Conservation (phyloP, 2,113 vertebrate species). For the Scomber colias region DNA sequence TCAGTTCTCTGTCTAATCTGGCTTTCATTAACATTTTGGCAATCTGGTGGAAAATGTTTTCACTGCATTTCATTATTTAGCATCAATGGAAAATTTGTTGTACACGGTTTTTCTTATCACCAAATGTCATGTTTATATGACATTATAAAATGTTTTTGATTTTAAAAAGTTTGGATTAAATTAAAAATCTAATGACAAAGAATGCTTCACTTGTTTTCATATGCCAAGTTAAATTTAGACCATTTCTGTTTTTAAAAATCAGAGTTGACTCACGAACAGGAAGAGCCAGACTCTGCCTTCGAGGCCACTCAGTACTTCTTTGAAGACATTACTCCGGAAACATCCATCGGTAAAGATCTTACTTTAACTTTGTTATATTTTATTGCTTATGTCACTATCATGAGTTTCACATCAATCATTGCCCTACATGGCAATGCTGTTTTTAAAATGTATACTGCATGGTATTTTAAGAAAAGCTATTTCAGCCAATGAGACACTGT, state of each 20-base stretch:
- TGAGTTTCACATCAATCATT: too few relatives aligned
- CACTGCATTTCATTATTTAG: not conserved
- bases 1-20: not conserved
- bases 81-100: not conserved
- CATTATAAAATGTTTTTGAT: not conserved
- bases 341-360: slow-evolving; percentile 87
- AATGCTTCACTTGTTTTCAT: not conserved
- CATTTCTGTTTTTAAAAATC: not conserved
- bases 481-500: too few relatives aligned
- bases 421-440: too few relatives aligned
- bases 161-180: not conserved
- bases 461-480: too few relatives aligned
- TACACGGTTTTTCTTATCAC: not conserved
- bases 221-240: not conserved
- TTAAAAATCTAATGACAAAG: not conserved
- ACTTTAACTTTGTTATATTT: not conserved
- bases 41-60: not conserved
- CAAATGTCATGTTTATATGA: not conserved
- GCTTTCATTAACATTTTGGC: slow-evolving; percentile 14
- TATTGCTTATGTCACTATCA: too few relatives aligned
- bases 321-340: slow-evolving; percentile 97
- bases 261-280: slow-evolving; percentile 90
- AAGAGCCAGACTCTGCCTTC: slow-evolving; percentile 97
- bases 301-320: slow-evolving; percentile 99
- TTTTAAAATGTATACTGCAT: too few relatives aligned